These are phyloP conservation scores for Polia nebulosa DNA, from an alignment of 2,888 invertebrate genomes.

Conservation along the genomic window DNA sequence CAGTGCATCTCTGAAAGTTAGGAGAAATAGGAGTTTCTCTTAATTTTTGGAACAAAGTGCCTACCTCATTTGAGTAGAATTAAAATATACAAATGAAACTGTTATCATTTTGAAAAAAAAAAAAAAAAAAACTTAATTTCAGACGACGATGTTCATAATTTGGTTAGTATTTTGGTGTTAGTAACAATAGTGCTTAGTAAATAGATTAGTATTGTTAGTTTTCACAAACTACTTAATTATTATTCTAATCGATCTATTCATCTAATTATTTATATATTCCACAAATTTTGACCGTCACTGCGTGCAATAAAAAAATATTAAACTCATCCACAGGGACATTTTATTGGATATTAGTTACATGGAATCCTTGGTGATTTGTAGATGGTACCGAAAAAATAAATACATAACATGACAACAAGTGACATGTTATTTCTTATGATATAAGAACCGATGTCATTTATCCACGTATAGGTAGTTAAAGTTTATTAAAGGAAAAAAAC, in stretches of 20 bases:
- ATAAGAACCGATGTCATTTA: constrained; percentile 8
- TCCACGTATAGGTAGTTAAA: constrained; percentile 17
- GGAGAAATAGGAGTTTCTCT: background rate
- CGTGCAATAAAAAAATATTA: background rate
- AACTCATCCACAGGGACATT: no score
- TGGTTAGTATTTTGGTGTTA: no score
- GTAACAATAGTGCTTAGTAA: no score
- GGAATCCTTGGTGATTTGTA: no score
- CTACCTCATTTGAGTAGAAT: background rate
- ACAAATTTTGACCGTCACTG: background rate
- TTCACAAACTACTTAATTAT: no score
- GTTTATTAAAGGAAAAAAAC: constrained; percentile 38
- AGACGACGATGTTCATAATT: no score
- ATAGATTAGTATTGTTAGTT: no score
- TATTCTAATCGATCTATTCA: no score
- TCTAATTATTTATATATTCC: background rate
- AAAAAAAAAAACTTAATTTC: no score
- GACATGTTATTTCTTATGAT: background rate
- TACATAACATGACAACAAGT: background rate
- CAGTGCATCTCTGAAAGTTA: background rate
- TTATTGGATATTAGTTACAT: no score
- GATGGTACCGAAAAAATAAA: background rate
- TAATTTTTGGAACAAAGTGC: background rate
- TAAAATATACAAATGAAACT: background rate
- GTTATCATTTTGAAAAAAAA: background rate